These are phyloP conservation scores for Candoia aspera DNA, from an alignment of 2,113 vertebrate genomes.

Conservation along the genomic window DNA sequence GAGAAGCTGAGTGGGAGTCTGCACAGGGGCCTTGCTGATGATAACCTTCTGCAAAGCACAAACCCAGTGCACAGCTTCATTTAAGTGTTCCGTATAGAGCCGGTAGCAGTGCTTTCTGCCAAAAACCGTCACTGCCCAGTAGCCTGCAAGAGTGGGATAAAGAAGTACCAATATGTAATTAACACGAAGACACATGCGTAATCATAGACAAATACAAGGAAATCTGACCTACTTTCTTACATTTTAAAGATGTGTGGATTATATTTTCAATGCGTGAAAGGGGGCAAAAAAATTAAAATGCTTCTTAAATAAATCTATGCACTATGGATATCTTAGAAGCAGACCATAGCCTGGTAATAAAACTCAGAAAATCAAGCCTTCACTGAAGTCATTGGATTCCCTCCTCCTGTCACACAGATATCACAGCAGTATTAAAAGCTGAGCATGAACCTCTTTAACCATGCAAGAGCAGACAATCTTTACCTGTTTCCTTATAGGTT, in stretches of 20 bases:
- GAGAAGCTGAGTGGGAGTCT: conserved; percentile 94
- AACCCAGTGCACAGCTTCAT: conserved; percentile 92
- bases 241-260: neutral
- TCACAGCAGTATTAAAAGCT: neutral
- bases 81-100: conserved; percentile 90
- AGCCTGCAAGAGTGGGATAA: conserved; percentile 72
- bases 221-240: neutral
- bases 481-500: conserved; percentile 92
- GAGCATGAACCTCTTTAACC: neutral
- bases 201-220: neutral
- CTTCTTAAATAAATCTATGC: neutral
- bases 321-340: neutral
- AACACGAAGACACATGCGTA: neutral
- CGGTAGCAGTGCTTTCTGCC: conserved; percentile 91
- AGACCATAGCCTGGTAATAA: neutral
- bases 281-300: neutral
- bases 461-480: neutral
- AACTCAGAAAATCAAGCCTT: neutral
- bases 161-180: neutral
- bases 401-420: neutral
- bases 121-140: conserved; percentile 92
- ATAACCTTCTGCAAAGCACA: conserved; percentile 92
- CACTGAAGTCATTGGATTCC: neutral
- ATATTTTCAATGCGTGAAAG: neutral
- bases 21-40: conserved; percentile 87